These are phyloP conservation scores for Criorhina ranunculi DNA, from an alignment of 2,888 invertebrate genomes.

Conservation along the genomic window DNA sequence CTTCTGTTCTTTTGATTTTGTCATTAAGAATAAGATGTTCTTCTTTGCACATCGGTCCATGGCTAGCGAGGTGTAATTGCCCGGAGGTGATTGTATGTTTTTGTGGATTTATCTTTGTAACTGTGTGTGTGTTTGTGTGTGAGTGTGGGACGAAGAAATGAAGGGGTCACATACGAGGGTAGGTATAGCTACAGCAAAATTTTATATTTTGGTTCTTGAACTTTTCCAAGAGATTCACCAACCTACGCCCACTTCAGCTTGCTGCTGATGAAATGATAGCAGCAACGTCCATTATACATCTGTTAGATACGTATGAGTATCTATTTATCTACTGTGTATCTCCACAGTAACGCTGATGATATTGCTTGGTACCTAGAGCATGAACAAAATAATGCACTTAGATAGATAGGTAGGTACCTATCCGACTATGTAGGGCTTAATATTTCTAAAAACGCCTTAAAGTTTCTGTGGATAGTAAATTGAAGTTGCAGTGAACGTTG, in stretches of 20 bases:
- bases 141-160: constrained; percentile 1
- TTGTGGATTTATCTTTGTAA: neutral
- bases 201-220: constrained; percentile 63
- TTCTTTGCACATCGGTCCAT: constrained; percentile 57
- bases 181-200: constrained; percentile 41
- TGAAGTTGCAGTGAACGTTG: no score
- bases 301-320: constrained; percentile 33
- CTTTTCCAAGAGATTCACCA: constrained; percentile 50
- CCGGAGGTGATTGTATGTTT: constrained; percentile 64
- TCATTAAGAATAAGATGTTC: constrained; percentile 74
- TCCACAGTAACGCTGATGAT: constrained; percentile 31
- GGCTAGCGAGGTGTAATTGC: constrained; percentile 73
- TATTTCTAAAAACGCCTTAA: no score
- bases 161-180: constrained; percentile 21
- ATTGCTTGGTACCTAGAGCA: constrained; percentile 10
- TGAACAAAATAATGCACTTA: constrained; percentile 37
- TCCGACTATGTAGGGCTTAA: no score
- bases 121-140: neutral
- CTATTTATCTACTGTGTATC: constrained; percentile 17
- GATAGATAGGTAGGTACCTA: neutral
- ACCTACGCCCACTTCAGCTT: constrained; percentile 49
- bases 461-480: no score
- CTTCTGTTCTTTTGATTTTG: constrained; percentile 66
- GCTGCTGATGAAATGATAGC: constrained; percentile 51
- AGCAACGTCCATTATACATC: constrained; percentile 40